Evolutionary conservation across 2,888 invertebrate species (phyloP).

Genomic region (Archaeoteleia sp.): DNA sequence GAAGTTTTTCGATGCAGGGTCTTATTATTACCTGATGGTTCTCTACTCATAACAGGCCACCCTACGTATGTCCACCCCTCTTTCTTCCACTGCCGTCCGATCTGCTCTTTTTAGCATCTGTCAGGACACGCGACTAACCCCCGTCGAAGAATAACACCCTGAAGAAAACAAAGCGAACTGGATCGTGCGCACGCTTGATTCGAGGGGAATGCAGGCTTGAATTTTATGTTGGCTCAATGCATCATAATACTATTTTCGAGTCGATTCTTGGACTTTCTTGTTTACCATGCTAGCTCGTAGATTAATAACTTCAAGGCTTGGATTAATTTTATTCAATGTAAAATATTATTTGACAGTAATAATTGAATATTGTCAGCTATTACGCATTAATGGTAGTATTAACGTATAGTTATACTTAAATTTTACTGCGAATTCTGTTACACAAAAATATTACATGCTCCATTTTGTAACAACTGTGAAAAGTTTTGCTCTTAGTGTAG

Average conservation of each 20-base stretch:
- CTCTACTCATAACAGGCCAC: constrained; percentile 43
- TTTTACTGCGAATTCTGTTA: too few relatives aligned
- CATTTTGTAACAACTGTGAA: too few relatives aligned
- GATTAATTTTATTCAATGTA: too few relatives aligned
- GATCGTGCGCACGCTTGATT: constrained; percentile 27
- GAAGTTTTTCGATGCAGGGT: constrained; percentile 41
- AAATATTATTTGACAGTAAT: too few relatives aligned
- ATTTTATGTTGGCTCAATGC: constrained; percentile 5
- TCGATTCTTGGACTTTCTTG: constrained; percentile 44
- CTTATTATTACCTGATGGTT: constrained; percentile 57
- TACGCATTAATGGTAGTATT: too few relatives aligned
- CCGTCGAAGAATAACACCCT: constrained; percentile 55
- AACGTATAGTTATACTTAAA: too few relatives aligned
- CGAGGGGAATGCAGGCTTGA: constrained; percentile 21
- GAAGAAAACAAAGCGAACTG: constrained; percentile 54
- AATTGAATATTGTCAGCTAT: too few relatives aligned
- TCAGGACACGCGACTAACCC: constrained; percentile 56
- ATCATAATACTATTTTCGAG: constrained; percentile 38
- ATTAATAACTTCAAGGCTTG: too few relatives aligned
- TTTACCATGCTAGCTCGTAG: constrained; percentile 4
- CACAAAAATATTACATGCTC: too few relatives aligned
- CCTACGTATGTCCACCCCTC: constrained; percentile 23
- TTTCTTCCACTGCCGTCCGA: constrained; percentile 35
- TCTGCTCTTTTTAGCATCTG: constrained; percentile 57
- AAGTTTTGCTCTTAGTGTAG: too few relatives aligned